A percentile compares a stretch with the other conserved stretches of the same genome.
phyloP scores from a whole-genome alignment of 2,113 vertebrate genomes.

The Ophthalmolycus amberensis region DNA sequence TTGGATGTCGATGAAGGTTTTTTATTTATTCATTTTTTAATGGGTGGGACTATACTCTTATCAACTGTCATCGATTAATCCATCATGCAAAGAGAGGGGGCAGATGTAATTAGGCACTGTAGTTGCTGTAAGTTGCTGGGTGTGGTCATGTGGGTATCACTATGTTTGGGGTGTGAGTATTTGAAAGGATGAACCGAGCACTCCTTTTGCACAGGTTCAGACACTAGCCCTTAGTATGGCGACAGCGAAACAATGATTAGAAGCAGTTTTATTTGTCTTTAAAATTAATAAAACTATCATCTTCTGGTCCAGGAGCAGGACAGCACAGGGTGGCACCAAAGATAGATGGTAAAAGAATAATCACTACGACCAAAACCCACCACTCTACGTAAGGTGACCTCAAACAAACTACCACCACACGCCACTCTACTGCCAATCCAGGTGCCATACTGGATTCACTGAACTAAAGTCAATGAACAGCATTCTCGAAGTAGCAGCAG shows the following conservation, averaged over 20 bases:
- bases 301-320: no score
- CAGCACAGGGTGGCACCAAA: no score
- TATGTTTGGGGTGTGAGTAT: not conserved
- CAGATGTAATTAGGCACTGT: not conserved
- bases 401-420: no score
- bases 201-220: not conserved
- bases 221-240: not conserved
- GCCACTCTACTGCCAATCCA: no score
- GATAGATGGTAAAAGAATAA: no score
- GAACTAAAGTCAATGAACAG: no score
- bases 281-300: not conserved
- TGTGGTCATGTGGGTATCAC: not conserved
- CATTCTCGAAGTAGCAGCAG: no score
- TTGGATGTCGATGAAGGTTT: conserved; percentile 1
- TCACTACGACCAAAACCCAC: no score
- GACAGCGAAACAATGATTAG: no score
- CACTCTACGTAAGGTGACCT: no score
- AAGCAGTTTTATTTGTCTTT: not conserved
- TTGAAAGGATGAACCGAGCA: not conserved
- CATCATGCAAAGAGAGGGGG: not conserved
- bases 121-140: not conserved
- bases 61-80: not conserved
- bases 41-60: conserved; percentile 3
- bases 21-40: not conserved
- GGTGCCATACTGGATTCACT: no score